Percentiles rank a stretch among this genome's conserved stretches.
Conservation (phyloP, 2,113 vertebrate species). For the Tetrax tetrax region DNA sequence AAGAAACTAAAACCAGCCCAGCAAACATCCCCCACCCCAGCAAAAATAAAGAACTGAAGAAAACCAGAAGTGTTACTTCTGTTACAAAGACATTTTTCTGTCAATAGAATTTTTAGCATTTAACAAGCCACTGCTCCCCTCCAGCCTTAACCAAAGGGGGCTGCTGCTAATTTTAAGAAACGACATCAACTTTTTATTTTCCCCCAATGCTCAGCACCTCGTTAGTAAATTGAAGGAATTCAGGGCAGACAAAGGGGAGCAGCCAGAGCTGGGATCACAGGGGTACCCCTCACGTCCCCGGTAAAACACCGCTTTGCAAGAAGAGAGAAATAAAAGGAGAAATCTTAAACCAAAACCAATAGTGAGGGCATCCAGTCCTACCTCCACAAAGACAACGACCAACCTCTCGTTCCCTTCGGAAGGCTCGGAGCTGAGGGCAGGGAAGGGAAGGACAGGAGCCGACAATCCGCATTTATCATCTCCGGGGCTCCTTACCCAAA, state of each 20-base stretch:
- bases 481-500: rapidly evolving
- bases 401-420: neutral
- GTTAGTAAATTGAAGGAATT: neutral
- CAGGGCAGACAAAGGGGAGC: neutral
- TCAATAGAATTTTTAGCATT: neutral
- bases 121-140: neutral
- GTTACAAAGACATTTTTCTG: neutral
- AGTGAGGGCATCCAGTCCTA: neutral
- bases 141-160: neutral
- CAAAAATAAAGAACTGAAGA: neutral
- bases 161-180: neutral
- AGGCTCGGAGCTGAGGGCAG: neutral
- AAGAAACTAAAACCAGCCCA: neutral
- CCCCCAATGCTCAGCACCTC: neutral
- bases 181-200: neutral
- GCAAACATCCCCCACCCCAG: neutral
- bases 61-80: neutral
- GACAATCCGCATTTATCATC: neutral
- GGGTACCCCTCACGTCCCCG: rapidly evolving
- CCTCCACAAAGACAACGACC: neutral
- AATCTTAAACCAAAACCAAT: neutral
- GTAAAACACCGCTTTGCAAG: neutral
- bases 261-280: neutral
- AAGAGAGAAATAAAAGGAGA: neutral
- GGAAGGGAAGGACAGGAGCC: rapidly evolving